A percentile compares a stretch with the other conserved stretches of the same genome.
phyloP scores from a whole-genome alignment of 2,888 invertebrate genomes.

The Leptothorax acervorum region DNA sequence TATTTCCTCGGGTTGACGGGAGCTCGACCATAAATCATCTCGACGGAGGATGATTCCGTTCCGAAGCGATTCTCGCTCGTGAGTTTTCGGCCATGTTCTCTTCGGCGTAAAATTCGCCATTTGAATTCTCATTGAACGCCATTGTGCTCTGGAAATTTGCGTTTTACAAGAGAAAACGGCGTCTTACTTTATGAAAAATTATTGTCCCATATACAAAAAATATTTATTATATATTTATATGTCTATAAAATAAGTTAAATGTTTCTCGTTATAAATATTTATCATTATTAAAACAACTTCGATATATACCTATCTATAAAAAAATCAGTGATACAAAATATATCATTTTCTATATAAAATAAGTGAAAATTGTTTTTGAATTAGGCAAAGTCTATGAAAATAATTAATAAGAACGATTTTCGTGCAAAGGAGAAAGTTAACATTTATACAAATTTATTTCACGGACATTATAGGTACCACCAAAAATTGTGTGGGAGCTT shows the following conservation, averaged over 20 bases:
- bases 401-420: not conserved
- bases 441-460: not conserved
- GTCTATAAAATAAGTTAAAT: not conserved
- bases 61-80: slow-evolving; percentile 51
- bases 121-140: not conserved
- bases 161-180: not conserved
- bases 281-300: not conserved
- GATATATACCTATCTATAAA: not conserved
- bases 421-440: not conserved
- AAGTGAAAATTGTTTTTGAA: not conserved
- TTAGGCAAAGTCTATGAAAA: not conserved
- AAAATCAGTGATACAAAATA: not conserved
- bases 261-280: not conserved
- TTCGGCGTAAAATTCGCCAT: slow-evolving; percentile 8
- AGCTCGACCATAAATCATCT: slow-evolving; percentile 79
- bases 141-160: not conserved
- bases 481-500: not conserved
- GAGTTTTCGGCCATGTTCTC: slow-evolving; percentile 57
- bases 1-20: slow-evolving; percentile 78
- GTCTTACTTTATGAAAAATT: not conserved
- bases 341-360: not conserved
- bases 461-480: not conserved
- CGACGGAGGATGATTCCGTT: slow-evolving; percentile 49
- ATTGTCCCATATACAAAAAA: not conserved
- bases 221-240: not conserved